Conservation (phyloP, 2,113 vertebrate species). For the Fukomys damarensis region DNA sequence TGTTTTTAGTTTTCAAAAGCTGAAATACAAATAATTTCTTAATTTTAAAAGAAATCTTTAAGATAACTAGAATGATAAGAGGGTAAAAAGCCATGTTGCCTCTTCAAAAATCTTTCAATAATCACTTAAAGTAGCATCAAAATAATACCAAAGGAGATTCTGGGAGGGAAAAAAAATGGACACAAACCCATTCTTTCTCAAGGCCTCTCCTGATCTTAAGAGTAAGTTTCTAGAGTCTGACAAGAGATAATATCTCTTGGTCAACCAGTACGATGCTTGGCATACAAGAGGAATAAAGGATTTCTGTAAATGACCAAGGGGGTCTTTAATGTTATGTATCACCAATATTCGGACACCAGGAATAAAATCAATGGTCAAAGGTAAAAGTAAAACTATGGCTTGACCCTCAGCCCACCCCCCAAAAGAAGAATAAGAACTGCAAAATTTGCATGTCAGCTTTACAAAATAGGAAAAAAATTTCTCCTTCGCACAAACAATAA, state of each 20-base stretch:
- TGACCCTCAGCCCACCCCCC: background rate
- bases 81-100: background rate
- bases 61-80: background rate
- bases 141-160: background rate
- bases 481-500: background rate
- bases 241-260: background rate
- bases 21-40: background rate
- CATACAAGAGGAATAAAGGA: background rate
- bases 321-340: background rate
- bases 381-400: background rate
- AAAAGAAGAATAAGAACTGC: background rate
- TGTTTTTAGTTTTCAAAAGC: background rate
- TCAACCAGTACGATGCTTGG: background rate
- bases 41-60: background rate
- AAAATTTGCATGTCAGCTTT: background rate
- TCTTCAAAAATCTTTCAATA: background rate
- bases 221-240: background rate
- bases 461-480: background rate
- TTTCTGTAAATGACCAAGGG: background rate
- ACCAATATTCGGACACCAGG: background rate
- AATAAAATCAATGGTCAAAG: background rate
- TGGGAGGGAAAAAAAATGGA: background rate
- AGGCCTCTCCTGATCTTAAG: background rate
- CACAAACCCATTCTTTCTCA: background rate
- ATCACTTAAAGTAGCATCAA: background rate